phyloP scores from a whole-genome alignment of 2,888 invertebrate genomes.

The Cerastis leucographa region DNA sequence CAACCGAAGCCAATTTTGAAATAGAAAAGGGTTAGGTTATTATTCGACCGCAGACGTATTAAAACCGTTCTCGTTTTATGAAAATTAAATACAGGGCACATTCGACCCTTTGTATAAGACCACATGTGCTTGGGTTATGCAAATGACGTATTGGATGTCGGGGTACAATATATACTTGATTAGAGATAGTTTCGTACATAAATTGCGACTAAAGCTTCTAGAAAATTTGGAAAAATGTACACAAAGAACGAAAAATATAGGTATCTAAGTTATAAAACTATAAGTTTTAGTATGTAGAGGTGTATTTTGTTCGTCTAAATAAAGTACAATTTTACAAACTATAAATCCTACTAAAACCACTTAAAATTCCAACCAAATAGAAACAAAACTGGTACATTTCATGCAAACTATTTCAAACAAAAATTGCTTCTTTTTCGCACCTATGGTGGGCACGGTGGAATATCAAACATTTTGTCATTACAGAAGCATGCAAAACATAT shows the following conservation, averaged over 20 bases:
- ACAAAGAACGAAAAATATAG: not conserved
- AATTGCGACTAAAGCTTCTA: conserved; percentile 43
- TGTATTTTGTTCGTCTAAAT: not conserved
- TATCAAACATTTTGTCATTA: conserved; percentile 77
- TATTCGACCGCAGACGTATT: conserved; percentile 87
- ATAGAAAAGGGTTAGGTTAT: conserved; percentile 86
- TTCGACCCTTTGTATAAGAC: conserved; percentile 87
- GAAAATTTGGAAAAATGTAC: conserved; percentile 1
- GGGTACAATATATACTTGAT: conserved; percentile 80
- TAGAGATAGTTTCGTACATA: conserved; percentile 68
- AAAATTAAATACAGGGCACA: conserved; percentile 89
- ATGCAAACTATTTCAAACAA: conserved; percentile 65
- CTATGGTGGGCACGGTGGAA: conserved; percentile 67
- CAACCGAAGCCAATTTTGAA: conserved; percentile 84
- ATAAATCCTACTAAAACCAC: conserved; percentile 73
- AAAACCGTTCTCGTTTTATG: conserved; percentile 88
- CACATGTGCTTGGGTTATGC: conserved; percentile 89
- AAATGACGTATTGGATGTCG: conserved; percentile 88
- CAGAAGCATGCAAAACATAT: conserved; percentile 78
- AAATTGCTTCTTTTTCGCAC: conserved; percentile 63
- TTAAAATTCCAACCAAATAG: conserved; percentile 74
- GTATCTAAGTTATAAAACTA: too few relatives aligned
- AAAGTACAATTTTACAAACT: conserved; percentile 21
- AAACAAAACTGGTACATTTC: conserved; percentile 44
- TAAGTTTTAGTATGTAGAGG: not conserved